These are phyloP conservation scores for Glyptemys insculpta DNA, from an alignment of 2,797 vertebrate genomes.

Conservation along the genomic window DNA sequence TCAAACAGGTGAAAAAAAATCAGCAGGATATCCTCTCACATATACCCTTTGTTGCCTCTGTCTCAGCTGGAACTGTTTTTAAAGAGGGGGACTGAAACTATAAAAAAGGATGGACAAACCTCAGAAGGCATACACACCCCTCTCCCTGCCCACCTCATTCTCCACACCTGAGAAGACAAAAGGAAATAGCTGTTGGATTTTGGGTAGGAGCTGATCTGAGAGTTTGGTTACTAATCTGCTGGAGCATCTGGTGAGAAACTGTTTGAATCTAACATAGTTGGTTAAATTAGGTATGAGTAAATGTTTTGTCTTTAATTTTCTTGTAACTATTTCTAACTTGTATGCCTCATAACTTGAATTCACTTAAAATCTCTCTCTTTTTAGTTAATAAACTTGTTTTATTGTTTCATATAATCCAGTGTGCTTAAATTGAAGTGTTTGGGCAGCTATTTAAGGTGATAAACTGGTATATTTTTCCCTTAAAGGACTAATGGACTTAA, in stretches of 20 bases:
- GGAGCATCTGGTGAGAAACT: neutral
- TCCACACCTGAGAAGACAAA: neutral
- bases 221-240: neutral
- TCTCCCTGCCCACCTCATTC: neutral
- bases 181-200: neutral
- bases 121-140: no score
- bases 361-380: neutral
- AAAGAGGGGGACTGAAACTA: neutral
- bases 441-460: neutral
- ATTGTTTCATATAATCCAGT: neutral
- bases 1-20: neutral
- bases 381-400: neutral
- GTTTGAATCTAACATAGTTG: neutral
- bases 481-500: neutral
- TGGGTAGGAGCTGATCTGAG: neutral
- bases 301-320: neutral
- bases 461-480: neutral
- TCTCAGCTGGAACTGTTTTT: no score
- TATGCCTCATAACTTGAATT: neutral
- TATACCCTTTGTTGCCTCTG: neutral
- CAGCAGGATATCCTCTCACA: neutral
- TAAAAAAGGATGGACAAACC: neutral
- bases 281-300: neutral
- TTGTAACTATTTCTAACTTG: neutral
- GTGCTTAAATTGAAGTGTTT: neutral